Evolutionary conservation across 1,140 invertebrate genomes (phyloP), one percentile per base, ranked within the genome.

Genomic region (Phocides pigmalion): DNA sequence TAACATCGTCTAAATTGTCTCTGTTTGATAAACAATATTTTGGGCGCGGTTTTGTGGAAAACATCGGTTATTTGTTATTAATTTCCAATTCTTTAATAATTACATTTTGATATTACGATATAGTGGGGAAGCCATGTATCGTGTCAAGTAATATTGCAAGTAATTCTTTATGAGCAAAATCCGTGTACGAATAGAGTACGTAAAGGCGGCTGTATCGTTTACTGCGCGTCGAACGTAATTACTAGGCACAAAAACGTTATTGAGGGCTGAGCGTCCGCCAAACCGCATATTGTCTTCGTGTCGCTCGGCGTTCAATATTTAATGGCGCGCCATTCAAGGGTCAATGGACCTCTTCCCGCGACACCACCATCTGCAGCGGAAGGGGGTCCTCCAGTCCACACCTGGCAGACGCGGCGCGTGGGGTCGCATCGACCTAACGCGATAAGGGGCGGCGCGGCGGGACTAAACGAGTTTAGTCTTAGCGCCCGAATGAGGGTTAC

Each of bases 321-420:
- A 66, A 51, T 53, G 41, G 65, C 25, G 53, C 62, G 64, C 49
- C 64, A 70, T 65, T 61, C 51, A 54, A 69, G 70, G 76, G 74
- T 79, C 74, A 73, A 72, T 50, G 72, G 59, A 69, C 65, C 66
- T 69, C 66, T 47, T 61, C 51, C 67, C 35, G 61, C 66, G 73
- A 70, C 61, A 72, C 56, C 67, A 64, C 66, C 82, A 85, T 81
- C 84, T 84, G 82, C 79, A 65, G 67, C 72, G 79, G 81, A 77
- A 84, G 74, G 82, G 76, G 72, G 64, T 46, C 53, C 67, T 47
- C 50, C 58, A 49, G 58, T 71, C 66, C 63, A 68, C 82, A 84
- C 82, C 80, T 84, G 82, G 81, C 75, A 74, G 79, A 73, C 74
- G 75, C 72, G 64, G 72, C 69, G 79, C 82, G 85, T 79, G 79